Percentiles rank a stretch among this genome's conserved stretches.
Conservation (phyloP, 1,140 invertebrate species). For the Akabosia matsudoensis region DNA sequence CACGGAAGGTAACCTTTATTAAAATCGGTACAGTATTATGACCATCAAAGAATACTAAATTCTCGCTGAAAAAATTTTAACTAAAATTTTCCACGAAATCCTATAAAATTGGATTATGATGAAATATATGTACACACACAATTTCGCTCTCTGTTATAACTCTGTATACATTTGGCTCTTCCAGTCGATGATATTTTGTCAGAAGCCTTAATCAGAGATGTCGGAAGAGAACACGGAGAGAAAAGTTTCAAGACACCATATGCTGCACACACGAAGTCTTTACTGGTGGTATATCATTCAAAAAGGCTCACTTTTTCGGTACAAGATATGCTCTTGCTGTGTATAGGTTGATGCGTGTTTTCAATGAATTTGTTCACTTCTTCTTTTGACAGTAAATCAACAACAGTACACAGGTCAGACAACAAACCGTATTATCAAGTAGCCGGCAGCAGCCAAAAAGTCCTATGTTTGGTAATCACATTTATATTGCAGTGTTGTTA, state of each 20-base stretch:
- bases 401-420: neutral
- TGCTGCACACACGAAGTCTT: neutral
- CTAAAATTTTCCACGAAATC: constrained; percentile 15
- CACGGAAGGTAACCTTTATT: neutral
- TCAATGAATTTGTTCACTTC: constrained; percentile 1
- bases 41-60: neutral
- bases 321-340: neutral
- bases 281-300: too few species aligned
- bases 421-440: neutral
- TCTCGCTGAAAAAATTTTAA: neutral
- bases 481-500: neutral
- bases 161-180: neutral
- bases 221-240: too few species aligned
- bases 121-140: neutral
- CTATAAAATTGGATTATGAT: constrained; percentile 1
- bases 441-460: neutral
- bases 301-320: too few species aligned
- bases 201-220: too few species aligned
- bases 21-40: constrained; percentile 10
- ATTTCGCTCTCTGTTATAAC: neutral
- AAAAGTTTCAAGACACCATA: neutral
- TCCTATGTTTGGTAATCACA: neutral
- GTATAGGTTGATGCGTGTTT: neutral
- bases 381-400: neutral
- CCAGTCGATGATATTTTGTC: neutral